Evolutionary conservation across 2,888 invertebrate species (phyloP).

Genomic region (Psylliodes chrysocephalus): DNA sequence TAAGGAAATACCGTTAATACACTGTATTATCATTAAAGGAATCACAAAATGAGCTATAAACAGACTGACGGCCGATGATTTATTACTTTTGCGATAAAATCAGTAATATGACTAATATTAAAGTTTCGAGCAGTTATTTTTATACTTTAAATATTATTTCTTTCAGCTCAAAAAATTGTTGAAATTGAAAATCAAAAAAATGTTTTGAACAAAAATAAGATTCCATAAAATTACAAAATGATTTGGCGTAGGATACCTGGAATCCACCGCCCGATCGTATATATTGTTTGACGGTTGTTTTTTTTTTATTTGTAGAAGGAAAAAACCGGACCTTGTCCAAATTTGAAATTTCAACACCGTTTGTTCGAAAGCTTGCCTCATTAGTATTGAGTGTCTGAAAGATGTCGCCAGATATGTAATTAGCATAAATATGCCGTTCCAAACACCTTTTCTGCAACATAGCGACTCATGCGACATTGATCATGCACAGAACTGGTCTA

Average conservation of each 20-base stretch:
- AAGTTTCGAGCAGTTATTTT: no score
- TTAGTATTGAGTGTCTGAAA: constrained; percentile 53
- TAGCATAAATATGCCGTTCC: constrained; percentile 50
- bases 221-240: constrained; percentile 24
- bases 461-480: constrained; percentile 39
- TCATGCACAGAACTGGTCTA: constrained; percentile 30
- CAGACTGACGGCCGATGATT: constrained; percentile 8
- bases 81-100: constrained; percentile 16
- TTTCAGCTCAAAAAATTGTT: no score
- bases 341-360: constrained; percentile 45
- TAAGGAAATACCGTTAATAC: constrained; percentile 10
- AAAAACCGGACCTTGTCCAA: constrained; percentile 34
- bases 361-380: constrained; percentile 47
- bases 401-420: constrained; percentile 47
- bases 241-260: constrained; percentile 38
- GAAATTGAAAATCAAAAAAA: no score
- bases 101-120: no score
- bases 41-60: constrained; percentile 9
- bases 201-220: no score
- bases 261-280: constrained; percentile 30
- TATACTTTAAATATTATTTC: no score
- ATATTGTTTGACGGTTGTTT: constrained; percentile 25
- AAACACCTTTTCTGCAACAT: constrained; percentile 49
- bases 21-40: constrained; percentile 9
- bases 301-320: constrained; percentile 13